Evolutionary conservation across 2,888 invertebrate species (phyloP), one percentile per base, ranked within the genome.

Genomic region (Drosophila kokeensis): DNA sequence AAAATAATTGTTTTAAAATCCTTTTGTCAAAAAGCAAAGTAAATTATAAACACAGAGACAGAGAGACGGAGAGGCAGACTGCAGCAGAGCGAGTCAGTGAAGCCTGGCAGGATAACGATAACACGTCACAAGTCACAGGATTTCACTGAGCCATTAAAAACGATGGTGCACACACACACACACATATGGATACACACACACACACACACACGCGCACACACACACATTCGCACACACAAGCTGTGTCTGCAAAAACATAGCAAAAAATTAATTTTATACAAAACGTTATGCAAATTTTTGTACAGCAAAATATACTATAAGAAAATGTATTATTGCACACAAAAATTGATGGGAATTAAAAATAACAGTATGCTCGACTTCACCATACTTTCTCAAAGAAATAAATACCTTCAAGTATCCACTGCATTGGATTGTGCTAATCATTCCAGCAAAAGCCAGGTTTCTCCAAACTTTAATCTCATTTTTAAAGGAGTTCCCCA

Each of bases 1-100:
- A 86, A 90, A 87, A 90, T 87, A 87, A 90, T 87, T 87, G 87
- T 86, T 87, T 90, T 90, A 87, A 87, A 87, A 87, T 83, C 87
- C 87, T 87, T 87, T 87, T 87, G 87, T 88, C 90, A 83, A 81
- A 83, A 86, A 90, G 89, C 80, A 90, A 87, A 87, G 90, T 89
- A 90, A 87, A 87, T 87, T 85, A 90, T 90, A 81, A 81, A 77
- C 71, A 80, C 74, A 24, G 24, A 24, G 24, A 24, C 24, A n/a
- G n/a, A 78, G 69, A 76, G 64, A 73, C 65, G 61, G 59, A 60
- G 3, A 2, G 52, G 24, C 15, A n/a, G 30, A 21, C 24, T 40
- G 34, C 24, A 6, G 68, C 54, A 70, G 69, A 74, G 69, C 73
- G 75, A 66, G 79, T 67, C 79, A 69, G 67, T 81, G 78, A 52